phyloP scores from a whole-genome alignment of 2,113 vertebrate species.

The Casuarius casuarius region DNA sequence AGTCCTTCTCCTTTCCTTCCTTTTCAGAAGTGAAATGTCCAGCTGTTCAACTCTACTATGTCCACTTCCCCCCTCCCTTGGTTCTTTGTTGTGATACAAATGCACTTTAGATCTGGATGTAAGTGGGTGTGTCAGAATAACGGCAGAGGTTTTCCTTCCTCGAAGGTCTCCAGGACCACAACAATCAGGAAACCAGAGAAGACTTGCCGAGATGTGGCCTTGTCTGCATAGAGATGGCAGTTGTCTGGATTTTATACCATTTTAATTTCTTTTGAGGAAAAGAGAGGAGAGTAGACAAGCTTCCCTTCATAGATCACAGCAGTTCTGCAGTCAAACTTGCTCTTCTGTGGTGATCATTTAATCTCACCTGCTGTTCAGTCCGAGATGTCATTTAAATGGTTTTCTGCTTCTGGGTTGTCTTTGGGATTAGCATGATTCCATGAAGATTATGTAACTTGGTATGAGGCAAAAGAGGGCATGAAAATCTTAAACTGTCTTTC shows the following conservation, averaged over 20 bases:
- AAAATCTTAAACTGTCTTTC: neutral
- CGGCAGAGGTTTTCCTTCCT: neutral
- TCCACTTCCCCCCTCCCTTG: neutral
- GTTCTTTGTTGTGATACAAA: neutral
- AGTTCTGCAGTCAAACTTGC: neutral
- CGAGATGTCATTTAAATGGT: neutral
- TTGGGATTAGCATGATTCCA: neutral
- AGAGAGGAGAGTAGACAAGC: neutral
- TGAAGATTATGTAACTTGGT: neutral
- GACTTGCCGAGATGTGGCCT: neutral
- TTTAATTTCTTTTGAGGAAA: neutral
- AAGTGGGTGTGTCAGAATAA: neutral
- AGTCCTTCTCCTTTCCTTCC: neutral
- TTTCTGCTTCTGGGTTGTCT: neutral
- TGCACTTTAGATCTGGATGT: neutral
- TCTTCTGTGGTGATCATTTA: neutral
- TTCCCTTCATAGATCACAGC: neutral
- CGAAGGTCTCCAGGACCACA: neutral
- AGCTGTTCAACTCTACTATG: neutral
- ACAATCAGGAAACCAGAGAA: neutral
- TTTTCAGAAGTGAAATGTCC: neutral
- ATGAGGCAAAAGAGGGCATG: accelerated
- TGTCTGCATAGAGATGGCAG: neutral
- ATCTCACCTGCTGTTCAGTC: neutral
- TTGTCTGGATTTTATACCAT: neutral